Conservation (phyloP, 2,888 invertebrate species). For the Agriotes lineatus region DNA sequence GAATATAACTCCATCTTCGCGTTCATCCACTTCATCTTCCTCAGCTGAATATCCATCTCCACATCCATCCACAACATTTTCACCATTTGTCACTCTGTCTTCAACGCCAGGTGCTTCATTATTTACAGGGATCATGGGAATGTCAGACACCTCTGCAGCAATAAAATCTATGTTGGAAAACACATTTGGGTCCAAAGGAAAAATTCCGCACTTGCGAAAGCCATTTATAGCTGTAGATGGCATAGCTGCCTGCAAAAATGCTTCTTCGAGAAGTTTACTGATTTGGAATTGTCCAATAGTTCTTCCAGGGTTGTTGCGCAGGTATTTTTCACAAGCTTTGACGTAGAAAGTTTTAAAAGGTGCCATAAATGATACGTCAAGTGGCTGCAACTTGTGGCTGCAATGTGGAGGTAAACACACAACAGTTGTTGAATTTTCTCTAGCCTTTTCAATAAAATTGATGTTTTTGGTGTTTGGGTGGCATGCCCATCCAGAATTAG, state of each 20-base stretch:
- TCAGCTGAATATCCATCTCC: not conserved
- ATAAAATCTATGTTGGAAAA: conserved; percentile 46
- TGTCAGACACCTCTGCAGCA: conserved; percentile 26
- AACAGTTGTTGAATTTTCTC: conserved; percentile 26
- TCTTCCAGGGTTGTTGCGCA: conserved; percentile 49
- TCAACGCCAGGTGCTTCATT: not conserved
- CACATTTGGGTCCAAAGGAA: conserved; percentile 27
- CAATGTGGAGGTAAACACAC: conserved; percentile 55
- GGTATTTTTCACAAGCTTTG: conserved; percentile 47
- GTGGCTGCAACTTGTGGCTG: conserved; percentile 53
- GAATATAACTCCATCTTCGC: not conserved
- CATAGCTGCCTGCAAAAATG: conserved; percentile 46
- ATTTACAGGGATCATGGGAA: not conserved
- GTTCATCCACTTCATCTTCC: not conserved
- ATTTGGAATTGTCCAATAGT: conserved; percentile 50
- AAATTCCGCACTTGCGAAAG: conserved; percentile 46
- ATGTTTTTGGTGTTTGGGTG: conserved; percentile 54
- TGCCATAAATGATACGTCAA: conserved; percentile 50
- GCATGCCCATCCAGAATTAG: conserved; percentile 58
- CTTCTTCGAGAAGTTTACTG: conserved; percentile 47
- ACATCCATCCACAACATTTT: not conserved
- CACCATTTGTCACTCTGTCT: not conserved
- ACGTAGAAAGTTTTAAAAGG: conserved; percentile 51
- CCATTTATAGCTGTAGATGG: conserved; percentile 46
- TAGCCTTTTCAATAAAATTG: conserved; percentile 51